Evolutionary conservation across 2,113 vertebrate genomes (phyloP).

Genomic region (Xerus inauris): DNA sequence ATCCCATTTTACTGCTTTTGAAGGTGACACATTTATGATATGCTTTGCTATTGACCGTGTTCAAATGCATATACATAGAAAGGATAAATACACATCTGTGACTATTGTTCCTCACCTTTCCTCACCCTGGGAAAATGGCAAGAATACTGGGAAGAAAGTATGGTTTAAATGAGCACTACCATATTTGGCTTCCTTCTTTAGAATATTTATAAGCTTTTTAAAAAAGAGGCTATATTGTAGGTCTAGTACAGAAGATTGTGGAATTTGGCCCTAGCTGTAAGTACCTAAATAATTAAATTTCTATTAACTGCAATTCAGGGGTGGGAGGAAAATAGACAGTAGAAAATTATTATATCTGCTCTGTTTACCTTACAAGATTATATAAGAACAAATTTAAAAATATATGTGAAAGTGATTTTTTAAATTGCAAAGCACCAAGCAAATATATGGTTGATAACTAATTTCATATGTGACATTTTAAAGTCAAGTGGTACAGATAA

Average conservation of each 20-base stretch:
- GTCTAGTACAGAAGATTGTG: not conserved
- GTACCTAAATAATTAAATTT: not conserved
- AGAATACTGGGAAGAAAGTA: not conserved
- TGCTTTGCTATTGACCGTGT: not conserved
- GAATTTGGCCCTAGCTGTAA: not conserved
- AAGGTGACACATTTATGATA: not conserved
- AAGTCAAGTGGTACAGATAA: not conserved
- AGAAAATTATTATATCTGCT: slow-evolving; percentile 15
- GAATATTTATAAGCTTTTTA: slow-evolving; percentile 4
- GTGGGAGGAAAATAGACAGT: not conserved
- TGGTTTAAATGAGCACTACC: not conserved
- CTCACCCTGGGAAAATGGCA: not conserved
- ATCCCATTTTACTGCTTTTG: not conserved
- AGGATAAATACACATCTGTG: not conserved
- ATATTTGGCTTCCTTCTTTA: slow-evolving; percentile 4
- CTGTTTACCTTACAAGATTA: not conserved
- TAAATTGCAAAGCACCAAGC: not conserved
- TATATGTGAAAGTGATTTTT: slow-evolving; percentile 44
- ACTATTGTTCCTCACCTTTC: not conserved
- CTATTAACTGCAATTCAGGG: not conserved
- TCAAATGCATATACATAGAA: not conserved
- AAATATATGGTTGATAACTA: slow-evolving; percentile 21
- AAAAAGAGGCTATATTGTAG: not conserved
- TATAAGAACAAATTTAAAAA: slow-evolving; percentile 48
- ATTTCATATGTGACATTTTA: slow-evolving; percentile 20